Percentiles rank a stretch among this genome's conserved stretches.
phyloP scores from a whole-genome alignment of 2,113 vertebrate genomes.

The Salvator merianae region DNA sequence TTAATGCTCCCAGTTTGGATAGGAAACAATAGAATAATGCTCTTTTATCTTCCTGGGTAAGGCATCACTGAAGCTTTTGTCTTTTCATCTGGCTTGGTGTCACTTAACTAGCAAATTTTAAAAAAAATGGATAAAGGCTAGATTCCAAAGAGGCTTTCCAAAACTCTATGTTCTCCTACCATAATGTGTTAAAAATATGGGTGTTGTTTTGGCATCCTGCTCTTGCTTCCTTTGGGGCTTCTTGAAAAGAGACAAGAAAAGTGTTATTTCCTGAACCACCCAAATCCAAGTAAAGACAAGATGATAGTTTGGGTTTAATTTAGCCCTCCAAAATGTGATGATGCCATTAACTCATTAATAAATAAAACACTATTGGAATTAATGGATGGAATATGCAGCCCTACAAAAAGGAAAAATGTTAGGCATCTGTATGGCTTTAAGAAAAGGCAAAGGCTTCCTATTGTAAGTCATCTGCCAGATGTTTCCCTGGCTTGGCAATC shows the following conservation, averaged over 20 bases:
- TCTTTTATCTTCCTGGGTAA: slow-evolving; percentile 32
- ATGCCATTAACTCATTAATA: slow-evolving; percentile 56
- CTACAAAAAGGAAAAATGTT: slow-evolving; percentile 12
- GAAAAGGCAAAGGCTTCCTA: slow-evolving; percentile 18
- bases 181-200: slow-evolving; percentile 9
- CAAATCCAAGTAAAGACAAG: slow-evolving; percentile 44
- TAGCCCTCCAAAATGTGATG: slow-evolving; percentile 49
- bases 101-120: slow-evolving; percentile 25
- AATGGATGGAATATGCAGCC: slow-evolving; percentile 36
- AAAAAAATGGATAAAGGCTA: slow-evolving; percentile 32
- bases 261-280: slow-evolving; percentile 40
- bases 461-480: slow-evolving; percentile 37
- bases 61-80: slow-evolving; percentile 30
- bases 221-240: slow-evolving; percentile 43
- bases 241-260: slow-evolving; percentile 60
- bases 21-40: slow-evolving; percentile 3
- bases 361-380: slow-evolving; percentile 52
- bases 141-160: slow-evolving; percentile 35
- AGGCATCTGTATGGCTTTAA: slow-evolving; percentile 5
- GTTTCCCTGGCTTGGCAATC: slow-evolving; percentile 44
- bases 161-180: slow-evolving; percentile 19
- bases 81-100: rapidly evolving
- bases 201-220: slow-evolving; percentile 47
- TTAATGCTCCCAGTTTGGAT: slow-evolving; percentile 4
- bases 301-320: slow-evolving; percentile 16